These are phyloP conservation scores for Macrotis lagotis DNA, from an alignment of 2,113 vertebrate genomes.

Conservation along the genomic window DNA sequence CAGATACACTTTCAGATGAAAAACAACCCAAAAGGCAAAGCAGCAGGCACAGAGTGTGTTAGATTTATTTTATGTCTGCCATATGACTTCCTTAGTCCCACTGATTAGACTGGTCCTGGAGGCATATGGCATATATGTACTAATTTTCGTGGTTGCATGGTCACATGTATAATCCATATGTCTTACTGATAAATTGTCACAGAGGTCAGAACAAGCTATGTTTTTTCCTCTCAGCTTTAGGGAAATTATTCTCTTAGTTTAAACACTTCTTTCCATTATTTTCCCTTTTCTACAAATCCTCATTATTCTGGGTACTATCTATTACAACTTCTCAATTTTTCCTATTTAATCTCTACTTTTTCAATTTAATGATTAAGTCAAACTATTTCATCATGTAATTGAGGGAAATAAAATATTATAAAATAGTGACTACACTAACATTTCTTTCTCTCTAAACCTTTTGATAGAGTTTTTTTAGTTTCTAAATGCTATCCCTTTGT, in stretches of 20 bases:
- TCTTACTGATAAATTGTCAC: not conserved
- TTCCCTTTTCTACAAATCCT: not conserved
- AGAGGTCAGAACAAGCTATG: not conserved
- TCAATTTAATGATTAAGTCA: not conserved
- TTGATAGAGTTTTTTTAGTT: not conserved
- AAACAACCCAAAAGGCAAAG: not conserved
- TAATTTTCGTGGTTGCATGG: not conserved
- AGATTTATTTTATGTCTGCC: not conserved
- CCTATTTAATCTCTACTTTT: not conserved
- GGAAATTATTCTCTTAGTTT: conserved; percentile 13
- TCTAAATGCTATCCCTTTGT: not conserved
- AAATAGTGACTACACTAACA: not conserved
- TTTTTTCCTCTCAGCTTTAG: not conserved
- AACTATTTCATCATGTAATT: not conserved
- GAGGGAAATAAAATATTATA: not conserved
- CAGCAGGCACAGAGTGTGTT: not conserved
- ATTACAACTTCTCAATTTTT: not conserved
- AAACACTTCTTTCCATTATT: not conserved
- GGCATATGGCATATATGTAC: not conserved
- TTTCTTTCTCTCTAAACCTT: not conserved
- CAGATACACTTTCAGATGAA: not conserved
- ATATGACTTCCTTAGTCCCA: not conserved
- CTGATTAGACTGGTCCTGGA: not conserved
- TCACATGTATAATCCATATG: not conserved
- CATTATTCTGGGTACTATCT: not conserved